These are phyloP conservation scores for Protula sp. DNA, from an alignment of 2,888 invertebrate genomes.

Conservation along the genomic window DNA sequence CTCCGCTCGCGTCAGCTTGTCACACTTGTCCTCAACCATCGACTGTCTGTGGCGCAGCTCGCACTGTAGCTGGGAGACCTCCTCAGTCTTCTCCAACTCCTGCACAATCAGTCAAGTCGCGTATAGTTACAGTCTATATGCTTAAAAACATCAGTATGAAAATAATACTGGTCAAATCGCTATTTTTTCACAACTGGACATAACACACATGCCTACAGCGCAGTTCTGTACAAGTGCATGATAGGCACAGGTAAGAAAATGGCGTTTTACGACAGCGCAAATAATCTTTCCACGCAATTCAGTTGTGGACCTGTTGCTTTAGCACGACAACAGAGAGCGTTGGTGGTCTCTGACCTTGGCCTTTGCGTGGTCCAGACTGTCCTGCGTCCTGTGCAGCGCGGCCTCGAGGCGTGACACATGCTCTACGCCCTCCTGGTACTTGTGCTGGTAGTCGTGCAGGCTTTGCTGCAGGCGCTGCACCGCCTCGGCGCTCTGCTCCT, in stretches of 20 bases:
- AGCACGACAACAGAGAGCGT: too few species aligned
- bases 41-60: slow-evolving; percentile 31
- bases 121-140: too few species aligned
- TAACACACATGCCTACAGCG: too few species aligned
- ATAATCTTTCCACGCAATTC: too few species aligned
- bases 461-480: slow-evolving; percentile 30
- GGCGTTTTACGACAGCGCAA: too few species aligned
- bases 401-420: slow-evolving; percentile 39
- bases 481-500: slow-evolving; percentile 32
- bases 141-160: too few species aligned
- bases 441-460: slow-evolving; percentile 39
- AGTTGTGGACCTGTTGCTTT: too few species aligned
- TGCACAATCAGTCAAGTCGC: too few species aligned
- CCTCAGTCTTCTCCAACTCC: slow-evolving; percentile 39
- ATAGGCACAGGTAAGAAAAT: too few species aligned
- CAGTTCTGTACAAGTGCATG: too few species aligned
- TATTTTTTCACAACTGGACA: too few species aligned
- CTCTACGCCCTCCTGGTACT: slow-evolving; percentile 33
- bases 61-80: neutral
- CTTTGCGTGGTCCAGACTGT: slow-evolving; percentile 39
- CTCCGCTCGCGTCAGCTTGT: slow-evolving; percentile 40
- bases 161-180: too few species aligned
- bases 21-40: slow-evolving; percentile 36
- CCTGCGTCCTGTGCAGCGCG: slow-evolving; percentile 36
- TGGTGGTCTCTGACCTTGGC: slow-evolving; percentile 33